Conservation (phyloP, 2,113 vertebrate genomes). For the Pomatostomus ruficeps region DNA sequence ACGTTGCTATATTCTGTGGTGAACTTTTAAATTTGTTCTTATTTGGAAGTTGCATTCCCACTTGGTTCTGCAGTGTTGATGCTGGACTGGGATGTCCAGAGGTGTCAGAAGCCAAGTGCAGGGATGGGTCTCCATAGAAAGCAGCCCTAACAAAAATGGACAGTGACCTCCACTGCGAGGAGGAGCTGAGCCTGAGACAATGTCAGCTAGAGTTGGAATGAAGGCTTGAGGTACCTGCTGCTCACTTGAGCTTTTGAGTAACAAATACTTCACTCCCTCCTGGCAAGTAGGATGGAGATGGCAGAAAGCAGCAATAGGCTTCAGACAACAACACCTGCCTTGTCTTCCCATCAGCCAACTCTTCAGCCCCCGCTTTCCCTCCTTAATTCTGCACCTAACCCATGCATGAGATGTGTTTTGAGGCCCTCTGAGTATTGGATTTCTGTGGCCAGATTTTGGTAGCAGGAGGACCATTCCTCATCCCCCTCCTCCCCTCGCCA, state of each 20-base stretch:
- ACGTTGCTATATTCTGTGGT: background rate
- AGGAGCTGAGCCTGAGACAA: background rate
- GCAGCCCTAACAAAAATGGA: background rate
- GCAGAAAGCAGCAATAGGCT: background rate
- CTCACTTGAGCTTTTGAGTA: background rate
- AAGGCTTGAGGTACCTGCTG: background rate
- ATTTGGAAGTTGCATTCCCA: background rate
- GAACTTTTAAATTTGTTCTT: background rate
- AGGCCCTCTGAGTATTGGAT: background rate
- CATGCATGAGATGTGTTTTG: background rate
- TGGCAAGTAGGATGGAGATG: background rate
- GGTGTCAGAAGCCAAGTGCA: background rate
- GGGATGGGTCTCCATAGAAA: background rate
- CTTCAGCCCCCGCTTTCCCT: background rate
- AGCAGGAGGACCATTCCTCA: background rate
- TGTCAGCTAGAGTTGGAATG: background rate
- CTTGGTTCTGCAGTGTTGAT: background rate
- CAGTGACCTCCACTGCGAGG: background rate
- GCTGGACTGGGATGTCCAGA: background rate
- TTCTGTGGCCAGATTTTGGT: background rate
- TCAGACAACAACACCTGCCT: fast-evolving
- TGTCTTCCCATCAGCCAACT: background rate
- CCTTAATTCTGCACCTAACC: background rate
- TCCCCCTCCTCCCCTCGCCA: background rate
- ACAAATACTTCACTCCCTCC: background rate